phyloP scores from a whole-genome alignment of 2,888 invertebrate species.

The Salticus scenicus region DNA sequence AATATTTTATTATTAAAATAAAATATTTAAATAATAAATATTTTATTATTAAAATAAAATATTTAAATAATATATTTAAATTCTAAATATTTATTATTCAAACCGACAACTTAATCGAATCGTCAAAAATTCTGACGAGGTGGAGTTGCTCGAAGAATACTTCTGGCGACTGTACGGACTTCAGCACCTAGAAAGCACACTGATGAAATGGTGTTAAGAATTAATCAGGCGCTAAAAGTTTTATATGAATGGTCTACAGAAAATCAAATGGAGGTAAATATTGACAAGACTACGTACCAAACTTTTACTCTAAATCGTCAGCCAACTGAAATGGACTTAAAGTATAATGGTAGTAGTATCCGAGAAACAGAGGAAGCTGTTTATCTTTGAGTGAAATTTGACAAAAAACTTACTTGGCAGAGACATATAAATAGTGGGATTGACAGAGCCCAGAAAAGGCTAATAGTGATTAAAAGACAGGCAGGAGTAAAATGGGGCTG shows the following conservation, averaged over 20 bases:
- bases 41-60: too few species aligned
- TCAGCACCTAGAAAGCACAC: background rate
- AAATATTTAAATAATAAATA: too few species aligned
- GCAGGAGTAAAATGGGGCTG: background rate
- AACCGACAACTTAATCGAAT: too few species aligned
- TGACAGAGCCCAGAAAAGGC: background rate
- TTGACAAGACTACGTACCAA: too few species aligned
- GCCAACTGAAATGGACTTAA: conserved; percentile 15
- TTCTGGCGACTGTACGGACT: too few species aligned
- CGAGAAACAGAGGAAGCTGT: background rate
- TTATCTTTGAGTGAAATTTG: conserved; percentile 1
- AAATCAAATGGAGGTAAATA: conserved; percentile 19
- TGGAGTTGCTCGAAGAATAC: too few species aligned
- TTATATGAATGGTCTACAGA: conserved; percentile 20
- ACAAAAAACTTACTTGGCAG: background rate
- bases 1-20: too few species aligned
- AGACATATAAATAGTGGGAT: background rate
- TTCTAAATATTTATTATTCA: too few species aligned
- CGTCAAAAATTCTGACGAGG: too few species aligned
- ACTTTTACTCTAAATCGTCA: conserved; percentile 27
- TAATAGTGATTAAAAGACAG: background rate
- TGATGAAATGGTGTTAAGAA: background rate
- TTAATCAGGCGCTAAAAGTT: background rate
- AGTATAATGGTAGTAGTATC: conserved; percentile 16
- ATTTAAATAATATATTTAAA: too few species aligned